These are phyloP conservation scores for Semnornis frantzii DNA, from an alignment of 2,113 vertebrate species.

Conservation along the genomic window DNA sequence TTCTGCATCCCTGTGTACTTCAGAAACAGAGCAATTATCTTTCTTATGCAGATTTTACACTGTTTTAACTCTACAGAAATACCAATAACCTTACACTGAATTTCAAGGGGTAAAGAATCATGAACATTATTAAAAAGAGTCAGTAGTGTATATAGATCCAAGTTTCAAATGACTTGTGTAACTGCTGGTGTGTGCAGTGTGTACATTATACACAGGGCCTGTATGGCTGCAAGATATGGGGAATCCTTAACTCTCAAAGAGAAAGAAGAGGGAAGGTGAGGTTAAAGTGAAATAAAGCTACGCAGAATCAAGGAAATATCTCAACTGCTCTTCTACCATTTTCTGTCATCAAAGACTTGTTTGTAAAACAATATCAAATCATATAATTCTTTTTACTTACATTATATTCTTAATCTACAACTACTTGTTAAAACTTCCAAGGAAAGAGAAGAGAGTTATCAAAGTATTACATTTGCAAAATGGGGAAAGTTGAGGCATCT, in stretches of 20 bases:
- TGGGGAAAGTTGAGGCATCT: not conserved
- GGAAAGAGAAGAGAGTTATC: not conserved
- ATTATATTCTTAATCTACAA: not conserved
- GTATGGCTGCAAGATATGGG: not conserved
- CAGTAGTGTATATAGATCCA: not conserved
- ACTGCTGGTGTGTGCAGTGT: not conserved
- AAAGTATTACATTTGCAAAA: not conserved
- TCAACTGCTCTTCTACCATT: not conserved
- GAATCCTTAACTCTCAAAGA: not conserved
- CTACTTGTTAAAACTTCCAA: not conserved
- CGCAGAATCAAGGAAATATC: not conserved
- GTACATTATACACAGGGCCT: not conserved
- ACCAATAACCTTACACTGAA: not conserved
- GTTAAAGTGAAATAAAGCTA: not conserved
- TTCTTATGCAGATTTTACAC: not conserved
- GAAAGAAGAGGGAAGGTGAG: not conserved
- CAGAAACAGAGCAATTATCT: not conserved
- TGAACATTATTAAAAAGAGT: not conserved
- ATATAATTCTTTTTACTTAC: not conserved
- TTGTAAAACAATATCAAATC: not conserved
- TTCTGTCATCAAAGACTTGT: not conserved
- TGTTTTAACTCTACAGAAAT: not conserved
- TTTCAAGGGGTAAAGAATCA: not conserved
- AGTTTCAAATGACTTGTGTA: not conserved
- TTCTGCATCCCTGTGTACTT: not conserved